phyloP scores from a whole-genome alignment of 2,797 vertebrate species.

The Mergus octosetaceus region DNA sequence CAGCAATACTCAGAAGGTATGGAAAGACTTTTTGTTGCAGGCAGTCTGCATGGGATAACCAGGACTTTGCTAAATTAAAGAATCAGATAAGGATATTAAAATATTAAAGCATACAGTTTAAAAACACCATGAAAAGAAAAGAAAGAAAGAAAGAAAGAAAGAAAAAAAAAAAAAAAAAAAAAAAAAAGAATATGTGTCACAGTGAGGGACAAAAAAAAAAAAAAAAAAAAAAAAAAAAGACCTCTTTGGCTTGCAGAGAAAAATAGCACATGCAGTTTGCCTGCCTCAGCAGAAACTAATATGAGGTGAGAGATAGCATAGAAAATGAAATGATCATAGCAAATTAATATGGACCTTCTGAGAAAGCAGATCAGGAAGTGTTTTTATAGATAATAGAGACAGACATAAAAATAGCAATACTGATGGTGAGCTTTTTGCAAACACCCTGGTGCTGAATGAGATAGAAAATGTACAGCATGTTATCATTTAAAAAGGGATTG shows the following conservation, averaged over 20 bases:
- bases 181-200: not conserved
- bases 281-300: conserved; percentile 58
- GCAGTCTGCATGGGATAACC: not conserved
- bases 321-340: conserved; percentile 63
- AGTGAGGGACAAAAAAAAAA: conserved; percentile 28
- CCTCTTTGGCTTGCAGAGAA: conserved; percentile 33
- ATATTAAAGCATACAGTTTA: not conserved
- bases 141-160: not conserved
- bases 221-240: not conserved
- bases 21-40: not conserved
- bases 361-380: conserved; percentile 38
- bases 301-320: conserved; percentile 9
- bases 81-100: conserved; percentile 42
- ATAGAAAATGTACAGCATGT: conserved; percentile 40
- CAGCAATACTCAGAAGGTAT: not conserved
- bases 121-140: not conserved
- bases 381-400: conserved; percentile 51
- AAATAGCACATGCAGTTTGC: conserved; percentile 24
- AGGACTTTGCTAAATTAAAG: conserved; percentile 22
- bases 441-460: conserved; percentile 27
- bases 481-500: conserved; percentile 13
- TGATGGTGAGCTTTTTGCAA: conserved; percentile 40
- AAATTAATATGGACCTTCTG: conserved; percentile 64
- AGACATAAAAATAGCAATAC: conserved; percentile 32
- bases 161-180: not conserved